These are phyloP conservation scores for Pogonognathellus flavescens DNA, from an alignment of 1,140 invertebrate species.

Conservation along the genomic window DNA sequence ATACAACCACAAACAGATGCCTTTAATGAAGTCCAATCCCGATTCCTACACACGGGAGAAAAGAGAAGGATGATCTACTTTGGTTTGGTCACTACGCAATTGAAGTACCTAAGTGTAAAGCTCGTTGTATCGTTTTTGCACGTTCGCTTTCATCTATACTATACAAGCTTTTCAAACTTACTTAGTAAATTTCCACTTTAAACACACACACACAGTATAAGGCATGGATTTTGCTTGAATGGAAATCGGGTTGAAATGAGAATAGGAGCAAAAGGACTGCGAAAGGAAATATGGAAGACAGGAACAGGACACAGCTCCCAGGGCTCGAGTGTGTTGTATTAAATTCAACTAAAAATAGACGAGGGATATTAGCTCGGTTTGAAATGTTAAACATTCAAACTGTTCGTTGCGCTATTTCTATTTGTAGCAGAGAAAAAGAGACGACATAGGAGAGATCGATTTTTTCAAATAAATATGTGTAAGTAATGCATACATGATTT, in stretches of 20 bases:
- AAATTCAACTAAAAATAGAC: no score
- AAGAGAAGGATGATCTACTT: no score
- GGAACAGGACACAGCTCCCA: neutral
- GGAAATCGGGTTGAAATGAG: neutral
- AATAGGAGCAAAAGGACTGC: neutral
- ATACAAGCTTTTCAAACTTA: neutral
- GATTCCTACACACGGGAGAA: no score
- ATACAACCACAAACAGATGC: no score
- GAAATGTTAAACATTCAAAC: no score
- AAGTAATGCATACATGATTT: conserved; percentile 34
- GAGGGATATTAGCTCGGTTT: no score
- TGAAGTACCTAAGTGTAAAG: no score
- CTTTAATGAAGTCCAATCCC: no score
- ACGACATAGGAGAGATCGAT: conserved; percentile 32
- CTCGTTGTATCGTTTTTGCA: no score
- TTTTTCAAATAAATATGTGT: neutral
- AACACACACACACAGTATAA: no score
- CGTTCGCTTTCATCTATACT: neutral
- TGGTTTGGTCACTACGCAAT: no score
- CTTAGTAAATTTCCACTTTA: neutral
- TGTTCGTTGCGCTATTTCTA: no score
- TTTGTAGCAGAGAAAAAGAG: neutral
- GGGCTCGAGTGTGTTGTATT: neutral
- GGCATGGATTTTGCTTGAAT: neutral
- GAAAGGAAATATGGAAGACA: neutral